Percentiles rank a stretch among this genome's conserved stretches.
These are phyloP conservation scores for Brenthis hecate DNA, from an alignment of 2,888 invertebrate genomes.

Conservation along the genomic window DNA sequence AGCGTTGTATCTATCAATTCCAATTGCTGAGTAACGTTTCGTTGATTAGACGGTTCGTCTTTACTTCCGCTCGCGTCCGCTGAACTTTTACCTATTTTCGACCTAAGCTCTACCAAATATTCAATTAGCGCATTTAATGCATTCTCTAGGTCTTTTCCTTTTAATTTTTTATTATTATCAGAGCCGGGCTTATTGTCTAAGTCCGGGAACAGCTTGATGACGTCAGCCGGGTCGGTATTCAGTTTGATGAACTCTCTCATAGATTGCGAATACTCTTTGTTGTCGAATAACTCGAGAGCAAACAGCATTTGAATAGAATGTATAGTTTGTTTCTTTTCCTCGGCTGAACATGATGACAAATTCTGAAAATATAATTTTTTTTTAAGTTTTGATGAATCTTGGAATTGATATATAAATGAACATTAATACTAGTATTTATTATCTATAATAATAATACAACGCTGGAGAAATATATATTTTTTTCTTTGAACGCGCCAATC, in stretches of 20 bases:
- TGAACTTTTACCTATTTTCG: slow-evolving; percentile 71
- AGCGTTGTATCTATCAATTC: slow-evolving; percentile 98
- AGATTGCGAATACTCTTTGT: slow-evolving; percentile 93
- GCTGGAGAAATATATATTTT: no score
- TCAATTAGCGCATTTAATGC: slow-evolving; percentile 94
- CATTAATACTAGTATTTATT: no score
- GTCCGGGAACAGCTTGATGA: slow-evolving; percentile 96
- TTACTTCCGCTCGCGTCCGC: slow-evolving; percentile 51
- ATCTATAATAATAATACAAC: no score
- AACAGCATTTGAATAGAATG: slow-evolving; percentile 94
- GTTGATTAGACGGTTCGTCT: slow-evolving; percentile 49
- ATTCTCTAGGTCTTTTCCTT: slow-evolving; percentile 92
- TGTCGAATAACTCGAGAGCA: slow-evolving; percentile 95
- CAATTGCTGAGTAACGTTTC: slow-evolving; percentile 74
- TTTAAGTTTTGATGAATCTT: background rate
- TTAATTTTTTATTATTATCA: slow-evolving; percentile 78
- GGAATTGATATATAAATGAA: no score
- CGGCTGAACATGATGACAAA: slow-evolving; percentile 90
- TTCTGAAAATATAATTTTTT: slow-evolving; percentile 79
- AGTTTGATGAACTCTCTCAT: slow-evolving; percentile 95
- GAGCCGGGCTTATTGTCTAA: slow-evolving; percentile 82
- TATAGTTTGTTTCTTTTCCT: slow-evolving; percentile 90
- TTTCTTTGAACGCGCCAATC: no score
- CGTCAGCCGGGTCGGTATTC: slow-evolving; percentile 96
- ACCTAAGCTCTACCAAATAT: slow-evolving; percentile 91